Conservation (phyloP, 2,888 invertebrate species). For the Drosophila meridionalis region DNA sequence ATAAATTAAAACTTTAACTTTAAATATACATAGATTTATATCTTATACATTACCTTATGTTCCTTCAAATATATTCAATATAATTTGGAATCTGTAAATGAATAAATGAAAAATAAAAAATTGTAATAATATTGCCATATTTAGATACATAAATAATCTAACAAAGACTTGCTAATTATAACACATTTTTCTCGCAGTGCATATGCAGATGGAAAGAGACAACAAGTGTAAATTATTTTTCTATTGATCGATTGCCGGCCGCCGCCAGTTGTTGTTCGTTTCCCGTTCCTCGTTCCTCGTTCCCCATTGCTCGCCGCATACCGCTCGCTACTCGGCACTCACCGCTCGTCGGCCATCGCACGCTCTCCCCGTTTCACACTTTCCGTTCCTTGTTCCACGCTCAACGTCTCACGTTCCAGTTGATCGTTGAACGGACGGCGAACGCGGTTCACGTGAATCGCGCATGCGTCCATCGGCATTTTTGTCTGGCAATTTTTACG, state of each 20-base stretch:
- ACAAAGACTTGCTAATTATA: not conserved
- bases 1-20: not conserved
- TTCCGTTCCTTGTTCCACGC: not conserved
- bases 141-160: not conserved
- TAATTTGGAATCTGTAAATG: not conserved
- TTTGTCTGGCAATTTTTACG: constrained; percentile 46
- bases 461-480: constrained; percentile 50
- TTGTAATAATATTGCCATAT: not conserved
- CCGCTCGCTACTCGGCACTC: not conserved
- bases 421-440: constrained; percentile 11
- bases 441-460: constrained; percentile 66
- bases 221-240: constrained; percentile 32
- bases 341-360: not conserved
- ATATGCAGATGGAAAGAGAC: constrained; percentile 36
- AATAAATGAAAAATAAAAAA: not conserved
- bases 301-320: not conserved
- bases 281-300: constrained; percentile 12
- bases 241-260: constrained; percentile 36
- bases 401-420: constrained; percentile 13
- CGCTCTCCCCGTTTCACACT: not conserved
- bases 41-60: too few species aligned
- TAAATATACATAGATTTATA: not conserved
- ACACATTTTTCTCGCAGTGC: constrained; percentile 14
- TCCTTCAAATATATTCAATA: not conserved
- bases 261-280: constrained; percentile 21